These are phyloP conservation scores for Dioctria linearis DNA, from an alignment of 2,888 invertebrate species.

Conservation along the genomic window DNA sequence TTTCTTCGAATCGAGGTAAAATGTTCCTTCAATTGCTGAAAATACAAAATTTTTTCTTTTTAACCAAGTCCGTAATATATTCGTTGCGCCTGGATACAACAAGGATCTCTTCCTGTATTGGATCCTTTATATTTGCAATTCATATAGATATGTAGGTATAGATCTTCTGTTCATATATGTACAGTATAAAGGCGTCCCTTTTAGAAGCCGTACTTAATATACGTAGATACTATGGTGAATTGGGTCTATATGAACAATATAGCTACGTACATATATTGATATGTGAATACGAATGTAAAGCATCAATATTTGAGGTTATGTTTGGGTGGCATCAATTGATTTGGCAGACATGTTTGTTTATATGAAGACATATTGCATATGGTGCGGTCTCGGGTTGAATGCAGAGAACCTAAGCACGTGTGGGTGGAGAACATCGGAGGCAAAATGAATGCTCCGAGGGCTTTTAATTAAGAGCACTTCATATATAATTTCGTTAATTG, in stretches of 20 bases:
- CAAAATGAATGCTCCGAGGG: conserved; percentile 38
- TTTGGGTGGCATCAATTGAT: conserved; percentile 46
- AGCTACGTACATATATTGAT: too few relatives aligned
- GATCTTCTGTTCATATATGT: background rate
- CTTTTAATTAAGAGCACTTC: conserved; percentile 50
- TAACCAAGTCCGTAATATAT: conserved; percentile 29
- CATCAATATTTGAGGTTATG: conserved; percentile 48
- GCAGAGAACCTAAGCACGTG: conserved; percentile 2
- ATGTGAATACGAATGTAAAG: conserved; percentile 24
- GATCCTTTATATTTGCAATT: conserved; percentile 40
- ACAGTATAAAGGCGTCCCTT: background rate
- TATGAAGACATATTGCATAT: conserved; percentile 28
- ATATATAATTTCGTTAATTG: conserved; percentile 52
- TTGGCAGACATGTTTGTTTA: conserved; percentile 40
- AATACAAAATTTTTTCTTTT: conserved; percentile 33
- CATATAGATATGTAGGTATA: background rate
- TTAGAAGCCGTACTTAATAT: background rate
- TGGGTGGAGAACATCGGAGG: background rate
- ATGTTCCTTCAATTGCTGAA: conserved; percentile 42
- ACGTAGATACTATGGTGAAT: background rate
- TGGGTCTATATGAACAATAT: too few relatives aligned
- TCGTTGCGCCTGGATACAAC: conserved; percentile 34
- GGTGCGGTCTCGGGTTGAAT: background rate
- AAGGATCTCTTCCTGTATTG: conserved; percentile 9
- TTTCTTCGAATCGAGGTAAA: conserved; percentile 35